Evolutionary conservation across 2,888 invertebrate genomes (phyloP), one percentile per base, ranked within the genome.

Genomic region (Myathropa florea): DNA sequence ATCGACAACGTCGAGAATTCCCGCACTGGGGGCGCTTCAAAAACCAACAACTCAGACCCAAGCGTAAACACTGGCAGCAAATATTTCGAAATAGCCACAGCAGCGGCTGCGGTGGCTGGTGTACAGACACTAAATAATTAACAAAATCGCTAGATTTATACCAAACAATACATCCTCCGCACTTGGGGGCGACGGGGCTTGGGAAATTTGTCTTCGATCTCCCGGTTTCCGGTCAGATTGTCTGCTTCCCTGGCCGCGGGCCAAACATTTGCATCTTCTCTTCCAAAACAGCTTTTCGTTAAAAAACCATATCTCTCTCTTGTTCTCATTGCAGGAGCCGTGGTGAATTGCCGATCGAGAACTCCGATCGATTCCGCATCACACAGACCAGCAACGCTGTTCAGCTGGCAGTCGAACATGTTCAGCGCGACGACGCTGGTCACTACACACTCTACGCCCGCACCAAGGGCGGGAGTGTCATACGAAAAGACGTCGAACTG

Each of bases 351-450:
- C 95, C 95, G 67, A 93, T 96, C 89, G 94, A 91, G 88, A 93
- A 95, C 88, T 94, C 94, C 89, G 95, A 95, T 89, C 95, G 95
- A 89, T 96, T 96, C 93, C 94, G 94, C 78, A 93, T 93, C 73
- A 92, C 93, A 82, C 91, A 93, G 89, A 92, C 92, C 84, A 92
- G 92, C 88, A 95, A 95, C 90, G 94, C 95, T 82, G 95, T 96
- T 73, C 95, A 96, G 90, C 93, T 97, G 89, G 95, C 96, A 88
- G 95, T 97, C 88, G 96, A 96, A 90, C 95, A 96, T 90, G 95
- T 96, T 65, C 94, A 94, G 90, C 94, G 94, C 89, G 95, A 95
- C 88, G 96, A 96, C 92, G 95, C 95, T 88, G 97, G 97, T 78
- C 94, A 96, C 83, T 97, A 97, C 92, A 95, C 95, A 83, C 93